phyloP scores from a whole-genome alignment of 1,140 invertebrate genomes.

The Sarcophaga peregrina region DNA sequence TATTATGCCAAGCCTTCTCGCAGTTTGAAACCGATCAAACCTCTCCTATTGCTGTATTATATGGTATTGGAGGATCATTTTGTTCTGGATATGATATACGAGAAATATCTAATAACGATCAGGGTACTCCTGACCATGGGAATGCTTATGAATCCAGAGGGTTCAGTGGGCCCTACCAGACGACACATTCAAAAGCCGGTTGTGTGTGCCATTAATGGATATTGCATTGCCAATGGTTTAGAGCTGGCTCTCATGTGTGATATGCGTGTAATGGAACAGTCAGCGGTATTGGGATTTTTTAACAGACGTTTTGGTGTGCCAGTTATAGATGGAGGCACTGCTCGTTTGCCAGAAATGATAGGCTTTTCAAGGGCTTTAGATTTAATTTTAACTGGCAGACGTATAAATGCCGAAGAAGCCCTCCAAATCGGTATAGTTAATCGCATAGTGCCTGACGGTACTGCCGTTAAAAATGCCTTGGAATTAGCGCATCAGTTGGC shows the following conservation, averaged over 20 bases:
- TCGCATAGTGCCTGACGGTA: slow-evolving; percentile 80
- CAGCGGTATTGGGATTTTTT: slow-evolving; percentile 82
- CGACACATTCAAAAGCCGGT: slow-evolving; percentile 83
- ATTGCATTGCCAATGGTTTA: slow-evolving; percentile 88
- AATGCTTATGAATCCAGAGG: slow-evolving; percentile 60
- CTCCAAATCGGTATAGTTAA: slow-evolving; percentile 82
- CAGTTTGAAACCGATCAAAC: slow-evolving; percentile 82
- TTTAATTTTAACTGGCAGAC: slow-evolving; percentile 85
- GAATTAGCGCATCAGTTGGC: slow-evolving; percentile 78
- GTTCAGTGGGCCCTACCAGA: slow-evolving; percentile 70
- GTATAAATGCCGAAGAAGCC: slow-evolving; percentile 82
- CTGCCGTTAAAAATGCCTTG: slow-evolving; percentile 81
- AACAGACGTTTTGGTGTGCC: slow-evolving; percentile 91
- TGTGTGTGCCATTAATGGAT: slow-evolving; percentile 86
- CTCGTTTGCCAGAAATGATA: slow-evolving; percentile 81
- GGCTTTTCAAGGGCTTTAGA: slow-evolving; percentile 88
- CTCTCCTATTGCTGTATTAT: slow-evolving; percentile 78
- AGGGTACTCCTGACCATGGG: slow-evolving; percentile 57
- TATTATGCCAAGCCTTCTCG: slow-evolving; percentile 78
- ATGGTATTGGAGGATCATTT: slow-evolving; percentile 90
- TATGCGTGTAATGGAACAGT: slow-evolving; percentile 84
- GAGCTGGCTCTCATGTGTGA: slow-evolving; percentile 93
- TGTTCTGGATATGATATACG: slow-evolving; percentile 89
- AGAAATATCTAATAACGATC: slow-evolving; percentile 69
- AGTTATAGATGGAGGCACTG: slow-evolving; percentile 82